Base-by-base conservation (phyloP, 2,797 vertebrate genomes). In the Pseudochirops corinnae region DNA sequence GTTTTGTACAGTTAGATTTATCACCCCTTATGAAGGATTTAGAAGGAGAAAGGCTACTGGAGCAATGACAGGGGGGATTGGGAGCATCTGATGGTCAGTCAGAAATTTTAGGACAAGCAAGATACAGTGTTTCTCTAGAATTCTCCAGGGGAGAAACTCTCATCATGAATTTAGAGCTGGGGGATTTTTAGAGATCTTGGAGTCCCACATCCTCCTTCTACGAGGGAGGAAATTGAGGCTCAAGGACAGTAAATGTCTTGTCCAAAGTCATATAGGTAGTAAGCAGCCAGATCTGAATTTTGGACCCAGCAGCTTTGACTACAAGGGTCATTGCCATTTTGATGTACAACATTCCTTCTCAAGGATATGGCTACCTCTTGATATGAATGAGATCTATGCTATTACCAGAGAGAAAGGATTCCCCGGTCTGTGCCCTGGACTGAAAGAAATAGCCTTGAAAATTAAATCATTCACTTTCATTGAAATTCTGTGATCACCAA, bases 311-410 rank as follows among this genome's bases (percentile, higher is more conserved):
- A 52, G 5, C 4, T 52, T 4, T 52, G 4, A 67, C 28, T 50
- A 39, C 26, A 21, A 56, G 58, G 28, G 53, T 11, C n/a, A 46
- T 55, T 39, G 11, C 10, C 24, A 11, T 12, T n/a, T 55, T 14
- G 28, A 28, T 56, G 18, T 4, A 33, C 5, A 31, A 74, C 1
- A 0, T 21, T 4, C 0, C 0, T 4, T 11, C 5, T 58, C 53
- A n/a, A 26, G 5, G 5, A 95, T 10, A 6, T 87, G 21, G 52
- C 29, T 53, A 56, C 87, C 28, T 0, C 4, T 58, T 24, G 82
- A 2, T 26, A 91, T 90, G 91, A 50, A 4, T 55, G 87, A 95
- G 39, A n/a, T 57, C 26, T 82, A 18, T 92, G 0, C 0, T 46
- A 2, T 10, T 53, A 24, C n/a, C 91, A 91, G 3, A 91, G 29